phyloP scores from a whole-genome alignment of 1,140 invertebrate species.

The Nasonia vitripennis region DNA sequence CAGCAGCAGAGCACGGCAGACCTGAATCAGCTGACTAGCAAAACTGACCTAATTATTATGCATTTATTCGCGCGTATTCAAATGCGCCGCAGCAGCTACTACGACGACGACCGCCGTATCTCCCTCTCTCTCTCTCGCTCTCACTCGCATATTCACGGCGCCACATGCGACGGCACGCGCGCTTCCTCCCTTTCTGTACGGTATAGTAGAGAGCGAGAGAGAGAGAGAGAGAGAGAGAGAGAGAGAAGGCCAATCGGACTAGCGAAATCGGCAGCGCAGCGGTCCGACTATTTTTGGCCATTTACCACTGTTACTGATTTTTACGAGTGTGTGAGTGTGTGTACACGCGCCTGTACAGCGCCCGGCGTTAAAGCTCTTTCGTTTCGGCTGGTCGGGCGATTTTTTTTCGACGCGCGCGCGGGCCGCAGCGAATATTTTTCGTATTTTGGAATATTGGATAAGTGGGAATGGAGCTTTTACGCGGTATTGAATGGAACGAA shows the following conservation, averaged over 20 bases:
- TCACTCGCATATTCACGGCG: slow-evolving; percentile 55
- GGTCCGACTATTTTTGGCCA: slow-evolving; percentile 43
- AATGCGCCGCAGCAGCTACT: slow-evolving; percentile 64
- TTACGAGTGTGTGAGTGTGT: not conserved
- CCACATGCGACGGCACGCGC: slow-evolving; percentile 47
- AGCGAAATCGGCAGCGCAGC: slow-evolving; percentile 24
- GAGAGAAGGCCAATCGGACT: slow-evolving; percentile 7
- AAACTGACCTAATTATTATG: slow-evolving; percentile 77
- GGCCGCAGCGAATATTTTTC: not conserved
- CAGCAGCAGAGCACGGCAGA: not conserved
- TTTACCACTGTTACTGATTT: slow-evolving; percentile 49
- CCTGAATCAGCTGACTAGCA: slow-evolving; percentile 74
- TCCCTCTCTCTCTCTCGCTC: slow-evolving; percentile 53
- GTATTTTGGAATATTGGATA: slow-evolving; percentile 15
- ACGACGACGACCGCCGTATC: slow-evolving; percentile 57
- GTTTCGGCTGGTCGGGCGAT: not conserved
- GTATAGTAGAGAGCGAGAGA: too few species aligned
- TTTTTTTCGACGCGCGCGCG: not conserved
- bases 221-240: not conserved
- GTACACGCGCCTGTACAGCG: not conserved
- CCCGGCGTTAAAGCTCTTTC: slow-evolving; percentile 7
- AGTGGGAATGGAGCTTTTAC: slow-evolving; percentile 19
- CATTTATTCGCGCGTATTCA: slow-evolving; percentile 76
- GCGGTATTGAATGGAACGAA: slow-evolving; percentile 12
- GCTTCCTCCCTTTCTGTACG: slow-evolving; percentile 37